Evolutionary conservation across 2,797 vertebrate species (phyloP).

Genomic region (Premnoplex brunnescens): DNA sequence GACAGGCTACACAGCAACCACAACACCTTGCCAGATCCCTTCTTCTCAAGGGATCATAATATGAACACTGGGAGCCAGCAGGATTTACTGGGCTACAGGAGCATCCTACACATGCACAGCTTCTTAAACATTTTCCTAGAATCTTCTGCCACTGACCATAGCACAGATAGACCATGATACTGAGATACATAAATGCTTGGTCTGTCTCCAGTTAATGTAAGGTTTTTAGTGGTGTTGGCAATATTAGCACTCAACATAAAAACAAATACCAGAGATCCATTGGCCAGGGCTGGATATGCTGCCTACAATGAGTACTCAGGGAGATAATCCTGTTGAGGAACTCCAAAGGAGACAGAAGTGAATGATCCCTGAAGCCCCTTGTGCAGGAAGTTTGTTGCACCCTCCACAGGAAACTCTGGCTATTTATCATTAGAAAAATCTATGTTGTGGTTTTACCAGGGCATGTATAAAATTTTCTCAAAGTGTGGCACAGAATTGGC

Average conservation of each 20-base stretch:
- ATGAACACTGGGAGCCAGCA: neutral
- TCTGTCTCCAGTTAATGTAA: neutral
- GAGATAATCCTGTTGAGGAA: neutral
- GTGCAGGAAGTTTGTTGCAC: neutral
- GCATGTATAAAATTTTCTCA: neutral
- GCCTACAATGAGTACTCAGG: neutral
- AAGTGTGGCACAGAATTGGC: neutral
- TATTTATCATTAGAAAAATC: neutral
- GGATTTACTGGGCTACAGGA: neutral
- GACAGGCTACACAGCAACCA: neutral
- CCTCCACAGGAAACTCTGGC: neutral
- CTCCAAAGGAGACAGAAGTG: neutral
- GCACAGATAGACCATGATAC: fast-evolving
- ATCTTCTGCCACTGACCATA: neutral
- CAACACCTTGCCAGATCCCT: neutral
- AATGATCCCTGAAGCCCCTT: neutral
- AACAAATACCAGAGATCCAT: neutral
- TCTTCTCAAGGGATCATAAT: neutral
- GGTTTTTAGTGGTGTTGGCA: neutral
- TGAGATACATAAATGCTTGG: neutral
- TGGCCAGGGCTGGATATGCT: neutral
- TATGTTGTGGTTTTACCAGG: neutral
- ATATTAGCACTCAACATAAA: neutral
- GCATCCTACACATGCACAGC: fast-evolving
- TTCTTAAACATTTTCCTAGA: neutral